Evolutionary conservation across 2,113 vertebrate genomes (phyloP), one percentile per base, ranked within the genome.

Genomic region (Pelobates fuscus): DNA sequence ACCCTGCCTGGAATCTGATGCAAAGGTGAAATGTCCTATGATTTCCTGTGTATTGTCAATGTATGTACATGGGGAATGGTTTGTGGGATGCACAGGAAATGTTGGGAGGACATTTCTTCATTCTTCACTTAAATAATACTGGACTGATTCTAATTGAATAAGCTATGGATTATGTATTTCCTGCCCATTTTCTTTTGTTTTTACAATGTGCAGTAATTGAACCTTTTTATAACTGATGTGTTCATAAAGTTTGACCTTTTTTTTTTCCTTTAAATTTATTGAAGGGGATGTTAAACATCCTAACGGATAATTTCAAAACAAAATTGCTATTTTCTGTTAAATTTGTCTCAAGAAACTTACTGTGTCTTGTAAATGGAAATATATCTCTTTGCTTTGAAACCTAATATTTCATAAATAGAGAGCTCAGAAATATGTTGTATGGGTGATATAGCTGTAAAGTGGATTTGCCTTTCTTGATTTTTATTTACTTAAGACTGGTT

Each of bases 241-340:
- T 49, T 8, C 7, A 41, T 12, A 41, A 49, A 5, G 52, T 17
- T 23, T 55, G 11, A 8, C 52, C 17, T 55, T 55, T 3, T 55
- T 3, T 55, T 23, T 55, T 3, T 55, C 4, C 21, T 23, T 5
- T 55, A 55, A 55, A 17, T 23, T 55, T 18, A 55, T 55, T 55
- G 52, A 55, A 55, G 52, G 5, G 52, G 3, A 14, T 49, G 10
- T 49, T 46, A 62, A 71, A 17, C 41, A 23, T 49, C 44, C 5
- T 49, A 55, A 62, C 61, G 41, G 58, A 61, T 62, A 44, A 71
- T 24, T 60, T 61, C 69, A 61, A 71, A 71, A 71, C 18, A 61
- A 61, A 43, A 71, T 71, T 26, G 21, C 26, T 44, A 62, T 61
- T 29, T 46, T 71, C 37, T 61, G 69, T 60, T 60, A 71, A 62